Base-by-base conservation (phyloP, 2,888 invertebrate genomes). In the Geotrupes spiniger region DNA sequence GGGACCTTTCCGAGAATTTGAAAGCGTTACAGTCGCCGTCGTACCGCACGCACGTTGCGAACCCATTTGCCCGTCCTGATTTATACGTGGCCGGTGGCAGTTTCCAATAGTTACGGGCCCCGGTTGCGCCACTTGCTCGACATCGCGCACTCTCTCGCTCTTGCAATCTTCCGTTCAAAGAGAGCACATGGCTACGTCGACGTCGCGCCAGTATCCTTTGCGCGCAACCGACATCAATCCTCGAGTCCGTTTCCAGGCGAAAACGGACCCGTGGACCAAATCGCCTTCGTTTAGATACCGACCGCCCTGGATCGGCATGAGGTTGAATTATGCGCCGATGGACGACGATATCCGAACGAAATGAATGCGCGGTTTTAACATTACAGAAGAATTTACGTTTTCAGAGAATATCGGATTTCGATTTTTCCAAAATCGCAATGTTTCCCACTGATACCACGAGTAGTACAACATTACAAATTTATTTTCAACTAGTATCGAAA, bases 1-100 rank as follows among this genome's bases (percentile, higher is more conserved):
- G 33, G 29, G 10, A 14, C 33, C 12, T 10, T 33, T 33, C 33
- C 9, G 12, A 33, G 33, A 33, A 33, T 33, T 33, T 5, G 9
- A 33, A 33, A 33, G 33, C 26, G 36, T 28, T 15, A 27, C 25
- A 10, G 14, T 10, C 16, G 25, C 33, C 36, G 43, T 25, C 33
- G 25, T 21, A 25, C 33, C 25, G 11, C 40, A 27, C 40, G 40
- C 40, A 25, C 27, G 25, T 40, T 14, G 40, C 40, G 40, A 26
- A 33, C 33, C 33, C 33, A 40, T 40, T 27, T 27, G 40, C 40
- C 26, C 40, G 40, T 40, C 40, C 27, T 33, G 33, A 33, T 33
- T 33, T 33, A 33, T 33, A 11, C 15, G 33, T 12, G 33, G 33
- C 33, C 33, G 33, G 33, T 33, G 33, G 33, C 33, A 33, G 33